Evolutionary conservation across 2,113 vertebrate genomes (phyloP), one percentile per base, ranked within the genome.

Genomic region (Cinclus mexicanus): DNA sequence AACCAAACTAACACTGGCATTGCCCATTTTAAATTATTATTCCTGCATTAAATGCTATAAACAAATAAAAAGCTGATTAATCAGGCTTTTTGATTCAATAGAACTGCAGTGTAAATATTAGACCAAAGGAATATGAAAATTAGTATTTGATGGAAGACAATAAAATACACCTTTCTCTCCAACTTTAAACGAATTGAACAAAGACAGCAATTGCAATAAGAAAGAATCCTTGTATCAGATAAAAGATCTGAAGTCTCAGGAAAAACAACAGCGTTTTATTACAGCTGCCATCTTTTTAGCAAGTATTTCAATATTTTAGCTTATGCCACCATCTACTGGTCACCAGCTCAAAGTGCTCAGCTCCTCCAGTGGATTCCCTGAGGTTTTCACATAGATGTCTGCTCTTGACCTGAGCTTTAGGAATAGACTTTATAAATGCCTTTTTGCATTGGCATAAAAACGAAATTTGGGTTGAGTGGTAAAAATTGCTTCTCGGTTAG

Each of bases 291-390:
- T 63, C 42, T 39, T 81, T 69, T 67, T n/a, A 24, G 5, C 3
- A 46, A 47, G 11, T 55, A 44, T 25, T 63, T 79, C 28, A n/a
- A 95, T 90, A 69, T 33, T 92, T 96, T 94, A 96, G 75, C 81
- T 92, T 95, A 60, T 95, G 68, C 80, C 96, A 95, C 97, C 98
- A 98, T 97, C 98, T 98, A 94, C 90, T 96, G 97, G 96, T 42
- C 46, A 44, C 10, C 21, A 28, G 31, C 10, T 53, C 22, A 19
- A 85, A 79, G 26, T 42, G 23, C 31, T 76, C 49, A 20, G 31
- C 72, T 74, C 75, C 42, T 31, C 41, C 19, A 55, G 8, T 6
- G 11, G 2, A 14, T 20, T 42, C n/a, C 11, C 1, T 3, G 10
- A 29, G 35, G 5, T 50, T 90, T 78, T 64, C 60, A 29, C 16